A percentile compares a stretch with the other conserved stretches of the same genome.
phyloP scores from a whole-genome alignment of 2,113 vertebrate genomes.

The Catharus bicknelli region DNA sequence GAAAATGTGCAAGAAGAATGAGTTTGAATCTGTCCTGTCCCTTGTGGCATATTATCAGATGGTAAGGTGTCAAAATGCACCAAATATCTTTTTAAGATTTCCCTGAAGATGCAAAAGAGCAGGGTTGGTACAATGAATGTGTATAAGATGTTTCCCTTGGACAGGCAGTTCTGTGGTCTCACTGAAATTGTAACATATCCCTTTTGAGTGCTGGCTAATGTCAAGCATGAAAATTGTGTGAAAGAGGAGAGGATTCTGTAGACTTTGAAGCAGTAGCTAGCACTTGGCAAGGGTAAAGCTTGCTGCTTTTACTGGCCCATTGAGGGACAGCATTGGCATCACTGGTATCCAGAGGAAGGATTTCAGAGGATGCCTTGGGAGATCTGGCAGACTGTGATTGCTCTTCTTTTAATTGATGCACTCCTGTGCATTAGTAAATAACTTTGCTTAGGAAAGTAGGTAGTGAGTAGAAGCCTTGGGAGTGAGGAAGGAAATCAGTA shows the following conservation, averaged over 20 bases:
- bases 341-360: background rate
- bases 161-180: background rate
- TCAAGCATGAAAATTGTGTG: background rate
- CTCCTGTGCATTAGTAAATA: conserved; percentile 36
- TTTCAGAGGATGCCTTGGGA: conserved; percentile 44
- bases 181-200: background rate
- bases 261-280: background rate
- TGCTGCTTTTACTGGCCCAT: background rate
- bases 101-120: background rate
- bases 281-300: background rate
- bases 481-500: conserved; percentile 30
- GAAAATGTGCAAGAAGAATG: conserved; percentile 92
- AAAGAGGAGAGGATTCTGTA: background rate
- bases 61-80: conserved; percentile 74
- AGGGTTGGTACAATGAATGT: background rate
- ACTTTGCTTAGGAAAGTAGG: conserved; percentile 28
- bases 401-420: background rate
- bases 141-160: background rate
- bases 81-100: background rate
- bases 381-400: conserved; percentile 22
- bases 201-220: background rate
- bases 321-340: background rate
- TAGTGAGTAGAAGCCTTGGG: conserved; percentile 26
- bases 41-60: conserved; percentile 98
- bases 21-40: conserved; percentile 89